A percentile compares a stretch with the other conserved stretches of the same genome.
These are phyloP conservation scores for Micromussa lordhowensis DNA, from an alignment of 92 coral and sea anemone species.

Conservation along the genomic window DNA sequence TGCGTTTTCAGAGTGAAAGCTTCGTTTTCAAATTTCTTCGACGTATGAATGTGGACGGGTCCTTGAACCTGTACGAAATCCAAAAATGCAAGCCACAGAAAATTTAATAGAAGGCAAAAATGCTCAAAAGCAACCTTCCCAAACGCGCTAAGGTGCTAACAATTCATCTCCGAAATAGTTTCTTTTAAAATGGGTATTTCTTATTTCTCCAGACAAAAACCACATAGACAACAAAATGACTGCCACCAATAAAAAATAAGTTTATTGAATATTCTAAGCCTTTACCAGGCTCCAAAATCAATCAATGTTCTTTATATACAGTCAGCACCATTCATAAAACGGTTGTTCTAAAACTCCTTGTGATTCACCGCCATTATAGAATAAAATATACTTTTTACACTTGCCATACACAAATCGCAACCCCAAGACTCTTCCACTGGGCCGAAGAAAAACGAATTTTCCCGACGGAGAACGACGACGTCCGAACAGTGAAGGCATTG, in stretches of 20 bases:
- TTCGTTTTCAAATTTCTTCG: no score
- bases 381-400: conserved; percentile 44
- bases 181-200: background rate
- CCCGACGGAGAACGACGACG: background rate
- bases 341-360: conserved; percentile 29
- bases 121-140: no score
- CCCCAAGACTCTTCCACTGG: conserved; percentile 24
- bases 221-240: background rate
- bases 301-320: conserved; percentile 22
- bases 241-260: conserved; percentile 52
- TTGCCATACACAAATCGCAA: conserved; percentile 24
- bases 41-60: no score
- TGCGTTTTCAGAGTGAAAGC: no score
- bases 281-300: conserved; percentile 28
- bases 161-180: background rate
- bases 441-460: background rate
- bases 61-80: no score
- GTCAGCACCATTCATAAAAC: conserved; percentile 7
- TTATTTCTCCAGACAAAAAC: background rate
- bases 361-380: background rate
- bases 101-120: no score
- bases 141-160: no score
- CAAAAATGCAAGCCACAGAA: no score
- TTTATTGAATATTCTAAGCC: conserved; percentile 45
- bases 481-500: background rate